Conservation (phyloP, 2,888 invertebrate genomes). For the Xylophagus ater region DNA sequence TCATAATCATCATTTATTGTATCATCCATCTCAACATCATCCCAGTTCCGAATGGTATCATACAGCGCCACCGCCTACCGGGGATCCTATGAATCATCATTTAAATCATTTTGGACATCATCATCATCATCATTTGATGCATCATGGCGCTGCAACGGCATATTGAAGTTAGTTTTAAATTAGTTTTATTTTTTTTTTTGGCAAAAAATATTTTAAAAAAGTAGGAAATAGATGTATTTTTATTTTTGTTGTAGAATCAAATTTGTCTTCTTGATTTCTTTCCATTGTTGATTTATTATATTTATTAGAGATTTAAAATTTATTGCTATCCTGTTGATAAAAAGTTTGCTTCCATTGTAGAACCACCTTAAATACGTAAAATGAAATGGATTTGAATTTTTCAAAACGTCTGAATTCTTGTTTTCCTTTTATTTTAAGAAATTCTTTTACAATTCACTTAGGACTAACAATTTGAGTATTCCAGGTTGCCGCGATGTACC, state of each 20-base stretch:
- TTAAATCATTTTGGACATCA: conserved; percentile 46
- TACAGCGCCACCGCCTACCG: conserved; percentile 33
- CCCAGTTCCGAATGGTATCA: conserved; percentile 38
- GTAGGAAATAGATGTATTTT: neutral
- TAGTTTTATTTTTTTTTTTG: conserved; percentile 6
- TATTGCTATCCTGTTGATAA: too few relatives aligned
- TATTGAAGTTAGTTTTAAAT: conserved; percentile 47
- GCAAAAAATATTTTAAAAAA: neutral
- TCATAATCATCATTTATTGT: conserved; percentile 37
- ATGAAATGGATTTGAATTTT: too few relatives aligned
- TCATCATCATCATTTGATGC: conserved; percentile 53
- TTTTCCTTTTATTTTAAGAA: too few relatives aligned
- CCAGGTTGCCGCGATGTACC: too few relatives aligned
- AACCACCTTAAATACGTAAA: too few relatives aligned
- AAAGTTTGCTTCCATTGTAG: too few relatives aligned
- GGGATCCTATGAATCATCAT: conserved; percentile 36
- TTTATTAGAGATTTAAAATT: too few relatives aligned
- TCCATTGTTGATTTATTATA: too few relatives aligned
- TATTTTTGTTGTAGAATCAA: neutral
- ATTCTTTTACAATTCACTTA: too few relatives aligned
- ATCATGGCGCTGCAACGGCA: conserved; percentile 61
- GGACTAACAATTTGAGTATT: too few relatives aligned
- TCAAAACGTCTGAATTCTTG: too few relatives aligned
- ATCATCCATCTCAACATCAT: conserved; percentile 34
- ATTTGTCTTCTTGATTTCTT: neutral